A percentile compares a stretch with the other conserved stretches of the same genome.
Conservation (phyloP, 2,797 vertebrate species). For the Apodemus agrarius region DNA sequence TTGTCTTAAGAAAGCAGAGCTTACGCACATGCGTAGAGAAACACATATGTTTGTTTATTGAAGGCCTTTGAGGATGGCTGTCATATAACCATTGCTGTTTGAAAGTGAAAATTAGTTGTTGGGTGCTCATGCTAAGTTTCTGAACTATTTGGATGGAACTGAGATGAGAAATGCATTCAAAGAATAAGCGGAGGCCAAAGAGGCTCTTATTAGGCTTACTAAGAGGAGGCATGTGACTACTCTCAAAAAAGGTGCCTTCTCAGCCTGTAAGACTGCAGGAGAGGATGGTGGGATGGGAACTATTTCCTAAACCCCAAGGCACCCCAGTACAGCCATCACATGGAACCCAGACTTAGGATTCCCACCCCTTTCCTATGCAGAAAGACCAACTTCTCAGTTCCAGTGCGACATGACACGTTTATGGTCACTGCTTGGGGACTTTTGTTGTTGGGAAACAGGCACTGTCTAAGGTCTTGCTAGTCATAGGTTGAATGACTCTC, state of each 20-base stretch:
- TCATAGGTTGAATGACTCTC: background rate
- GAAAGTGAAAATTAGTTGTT: slow-evolving; percentile 18
- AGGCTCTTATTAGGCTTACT: background rate
- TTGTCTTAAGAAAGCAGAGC: background rate
- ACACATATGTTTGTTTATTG: background rate
- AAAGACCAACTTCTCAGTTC: background rate
- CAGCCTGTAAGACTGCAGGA: background rate
- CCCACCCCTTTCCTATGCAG: background rate
- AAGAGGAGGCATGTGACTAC: background rate
- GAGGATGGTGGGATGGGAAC: background rate
- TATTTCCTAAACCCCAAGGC: background rate
- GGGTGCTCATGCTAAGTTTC: background rate
- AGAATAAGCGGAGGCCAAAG: background rate
- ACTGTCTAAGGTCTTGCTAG: background rate
- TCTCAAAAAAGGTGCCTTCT: background rate
- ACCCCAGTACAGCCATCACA: background rate
- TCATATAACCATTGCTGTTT: background rate
- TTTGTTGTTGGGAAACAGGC: background rate
- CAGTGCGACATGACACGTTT: background rate
- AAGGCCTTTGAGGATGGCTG: background rate
- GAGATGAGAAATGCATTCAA: background rate
- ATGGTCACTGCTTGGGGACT: background rate
- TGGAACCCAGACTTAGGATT: background rate
- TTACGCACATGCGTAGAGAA: background rate
- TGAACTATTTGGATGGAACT: background rate